Conservation (phyloP, 2,797 vertebrate genomes). For the Telmatherina bonti region DNA sequence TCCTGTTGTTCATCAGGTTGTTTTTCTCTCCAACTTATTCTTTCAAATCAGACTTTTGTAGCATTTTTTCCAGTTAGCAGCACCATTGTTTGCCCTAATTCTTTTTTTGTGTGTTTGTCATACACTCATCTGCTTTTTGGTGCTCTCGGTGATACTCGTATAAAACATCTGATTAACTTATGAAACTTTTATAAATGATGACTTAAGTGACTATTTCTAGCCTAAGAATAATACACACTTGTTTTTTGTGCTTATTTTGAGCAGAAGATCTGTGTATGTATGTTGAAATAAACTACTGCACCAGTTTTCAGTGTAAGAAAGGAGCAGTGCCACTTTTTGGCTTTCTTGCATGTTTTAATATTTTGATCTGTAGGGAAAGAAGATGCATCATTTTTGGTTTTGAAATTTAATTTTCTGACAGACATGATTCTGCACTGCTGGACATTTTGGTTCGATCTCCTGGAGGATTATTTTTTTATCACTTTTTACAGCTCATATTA, state of each 20-base stretch:
- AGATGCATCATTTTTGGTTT: neutral
- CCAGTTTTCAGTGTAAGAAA: neutral
- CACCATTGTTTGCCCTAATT: neutral
- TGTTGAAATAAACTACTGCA: too few relatives aligned
- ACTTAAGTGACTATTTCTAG: neutral
- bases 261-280: neutral
- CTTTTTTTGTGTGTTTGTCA: neutral
- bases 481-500: conserved; percentile 10
- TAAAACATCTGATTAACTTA: neutral
- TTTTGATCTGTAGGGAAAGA: neutral
- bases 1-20: neutral
- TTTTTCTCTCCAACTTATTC: neutral
- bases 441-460: conserved; percentile 20
- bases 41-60: neutral
- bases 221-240: neutral
- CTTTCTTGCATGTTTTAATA: neutral
- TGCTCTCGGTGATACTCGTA: neutral
- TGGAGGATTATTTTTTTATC: conserved; percentile 12
- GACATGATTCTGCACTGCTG: neutral
- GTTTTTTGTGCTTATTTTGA: neutral
- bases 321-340: neutral
- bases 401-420: neutral
- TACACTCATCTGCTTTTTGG: neutral
- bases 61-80: neutral
- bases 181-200: neutral